Evolutionary conservation across 2,797 vertebrate genomes (phyloP), one percentile per base, ranked within the genome.

Genomic region (Hoplostethus atlanticus): DNA sequence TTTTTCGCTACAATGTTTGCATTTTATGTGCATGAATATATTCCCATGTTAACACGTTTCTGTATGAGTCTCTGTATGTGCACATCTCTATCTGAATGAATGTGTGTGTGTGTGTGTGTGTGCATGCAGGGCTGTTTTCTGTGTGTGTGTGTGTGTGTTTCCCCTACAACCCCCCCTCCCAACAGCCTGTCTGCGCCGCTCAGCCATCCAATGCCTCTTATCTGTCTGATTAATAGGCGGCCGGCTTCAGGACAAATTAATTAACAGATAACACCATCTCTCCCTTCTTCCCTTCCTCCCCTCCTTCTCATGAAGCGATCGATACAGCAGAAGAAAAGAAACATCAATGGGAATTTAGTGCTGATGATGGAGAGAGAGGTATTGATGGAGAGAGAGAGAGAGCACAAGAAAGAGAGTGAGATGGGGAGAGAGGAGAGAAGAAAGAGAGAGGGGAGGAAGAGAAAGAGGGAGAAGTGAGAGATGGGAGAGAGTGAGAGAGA

Each of bases 191-290:
- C 98, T 97, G 96, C 92, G 94, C 95, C 96, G 95, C 95, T 96
- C 96, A 96, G 96, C 96, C 97, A 97, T 98, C 96, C 98, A 98
- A 98, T 99, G 98, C 97, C 97, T 99, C 97, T 99, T 99, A 99
- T 99, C 98, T 98, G 96, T 97, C 97, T 99, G 98, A 99, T 99
- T 99, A 99, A 99, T 99, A 99, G 97, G 97, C 98, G 97, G 95
- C 96, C 97, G 96, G 97, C 97, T 98, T 97, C 96, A 96, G 97
- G 97, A 98, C 96, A 97, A 98, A 99, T 99, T 99, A 99, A 99
- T 99, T 99, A 99, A 99, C 98, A 99, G 98, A 99, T 99, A 99
- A 93, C 91, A 87, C 86, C 92, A 92, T 90, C 92, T 88, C 86
- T 90, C 87, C 85, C 89, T 88, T 85, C 88, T 87, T 87, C 84